Evolutionary conservation across 2,113 vertebrate genomes (phyloP), one percentile per base, ranked within the genome.

Genomic region (Stomatorhinus ivindoensis): DNA sequence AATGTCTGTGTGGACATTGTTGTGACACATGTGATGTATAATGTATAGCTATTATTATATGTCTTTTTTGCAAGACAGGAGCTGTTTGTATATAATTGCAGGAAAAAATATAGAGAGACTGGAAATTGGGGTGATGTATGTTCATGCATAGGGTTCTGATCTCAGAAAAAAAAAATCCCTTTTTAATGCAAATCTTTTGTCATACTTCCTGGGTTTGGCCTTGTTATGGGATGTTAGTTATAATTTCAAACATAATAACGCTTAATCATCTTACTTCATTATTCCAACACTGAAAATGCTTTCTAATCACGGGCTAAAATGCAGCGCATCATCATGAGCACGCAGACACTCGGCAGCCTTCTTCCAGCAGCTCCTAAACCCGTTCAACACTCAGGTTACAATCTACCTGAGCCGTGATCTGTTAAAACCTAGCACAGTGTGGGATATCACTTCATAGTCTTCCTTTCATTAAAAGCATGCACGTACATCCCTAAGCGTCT

Each of bases 1-100:
- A 95, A 95, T 95, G 96, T 97, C 96, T 96, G 96, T 95, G 95
- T 96, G 95, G 96, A 95, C 96, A 95, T 96, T 95, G 96, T 94
- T 93, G 93, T 96, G 93, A 94, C 96, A 94, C 96, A 96, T 95
- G 97, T 96, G 95, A 96, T 95, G 55, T 65, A 96, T 94, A 93
- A 93, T 96, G 94, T 96, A 95, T 96, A 96, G 95, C 92, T 96
- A 92, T 92, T 89, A 91, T 95, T 91, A 91, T 94, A 94, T 94
- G 94, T 97, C 95, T 97, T 91, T 96, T 96, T 93, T 91, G 93
- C 93, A 95, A 96, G 96, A 96, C 95, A 93, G 90, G 90, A 95
- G 95, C 92, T 94, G 92, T 95, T 94, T 97, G 95, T 97, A 96
- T 92, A 91, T 92, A 89, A 91, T 87, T 91, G 89, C 91, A 90